Conservation (phyloP, 2,113 vertebrate species). For the Anser cygnoides region DNA sequence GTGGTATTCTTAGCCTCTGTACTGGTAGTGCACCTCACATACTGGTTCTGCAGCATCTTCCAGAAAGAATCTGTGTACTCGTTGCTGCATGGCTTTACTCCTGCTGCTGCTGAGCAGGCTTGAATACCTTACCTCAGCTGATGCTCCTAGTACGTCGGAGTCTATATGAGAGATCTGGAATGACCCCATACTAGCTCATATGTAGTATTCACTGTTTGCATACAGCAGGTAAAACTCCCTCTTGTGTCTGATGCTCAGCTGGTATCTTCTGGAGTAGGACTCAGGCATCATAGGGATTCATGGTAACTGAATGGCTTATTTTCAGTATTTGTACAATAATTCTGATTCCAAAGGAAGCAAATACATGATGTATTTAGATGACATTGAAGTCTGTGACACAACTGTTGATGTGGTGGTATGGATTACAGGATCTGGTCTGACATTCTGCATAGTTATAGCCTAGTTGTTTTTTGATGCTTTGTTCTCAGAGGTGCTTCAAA, state of each 20-base stretch:
- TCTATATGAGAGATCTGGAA: background rate
- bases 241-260: background rate
- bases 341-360: background rate
- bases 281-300: background rate
- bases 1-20: fast-evolving
- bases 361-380: background rate
- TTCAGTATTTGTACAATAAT: background rate
- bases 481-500: background rate
- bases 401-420: fast-evolving
- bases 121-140: background rate
- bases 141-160: background rate
- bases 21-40: background rate
- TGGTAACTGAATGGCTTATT: background rate
- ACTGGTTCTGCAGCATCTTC: background rate
- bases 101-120: background rate
- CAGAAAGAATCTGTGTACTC: background rate
- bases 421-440: background rate
- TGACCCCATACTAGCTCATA: background rate
- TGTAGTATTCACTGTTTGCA: background rate
- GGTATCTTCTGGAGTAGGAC: background rate
- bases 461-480: background rate
- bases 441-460: background rate
- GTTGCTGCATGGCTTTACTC: background rate
- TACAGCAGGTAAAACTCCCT: background rate
- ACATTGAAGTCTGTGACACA: background rate